phyloP scores from a whole-genome alignment of 2,888 invertebrate genomes.

The Alentia gelatinosa region DNA sequence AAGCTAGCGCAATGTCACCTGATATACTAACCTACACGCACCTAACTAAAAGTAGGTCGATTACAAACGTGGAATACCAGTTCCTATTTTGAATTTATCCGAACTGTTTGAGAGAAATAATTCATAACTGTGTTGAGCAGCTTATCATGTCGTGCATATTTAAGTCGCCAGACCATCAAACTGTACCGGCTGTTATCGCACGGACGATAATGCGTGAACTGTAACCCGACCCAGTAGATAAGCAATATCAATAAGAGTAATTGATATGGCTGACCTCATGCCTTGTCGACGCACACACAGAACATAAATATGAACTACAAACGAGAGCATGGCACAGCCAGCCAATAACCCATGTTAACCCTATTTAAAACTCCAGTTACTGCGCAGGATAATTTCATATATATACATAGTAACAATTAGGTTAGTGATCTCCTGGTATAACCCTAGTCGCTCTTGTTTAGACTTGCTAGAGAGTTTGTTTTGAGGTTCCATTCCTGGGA shows the following conservation, averaged over 20 bases:
- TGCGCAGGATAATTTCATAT: no score
- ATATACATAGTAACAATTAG: no score
- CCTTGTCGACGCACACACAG: not conserved
- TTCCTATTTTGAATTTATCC: not conserved
- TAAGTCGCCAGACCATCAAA: not conserved
- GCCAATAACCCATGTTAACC: no score
- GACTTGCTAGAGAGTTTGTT: not conserved
- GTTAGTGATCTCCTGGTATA: no score
- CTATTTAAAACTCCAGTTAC: no score
- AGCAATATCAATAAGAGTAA: slow-evolving; percentile 20
- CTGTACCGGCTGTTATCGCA: not conserved
- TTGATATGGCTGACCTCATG: slow-evolving; percentile 36
- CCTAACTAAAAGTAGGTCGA: not conserved
- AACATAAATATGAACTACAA: slow-evolving; percentile 2
- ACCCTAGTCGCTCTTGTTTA: not conserved
- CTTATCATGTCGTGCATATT: not conserved
- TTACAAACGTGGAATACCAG: not conserved
- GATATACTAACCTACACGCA: not conserved
- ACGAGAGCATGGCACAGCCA: no score
- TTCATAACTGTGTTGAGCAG: not conserved
- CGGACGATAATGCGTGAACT: slow-evolving; percentile 11
- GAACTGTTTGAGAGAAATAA: not conserved
- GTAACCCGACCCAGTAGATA: slow-evolving; percentile 32
- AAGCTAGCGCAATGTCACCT: no score
- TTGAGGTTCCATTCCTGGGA: not conserved